Evolutionary conservation across 2,113 vertebrate genomes (phyloP), one percentile per base, ranked within the genome.

Genomic region (Conger conger): DNA sequence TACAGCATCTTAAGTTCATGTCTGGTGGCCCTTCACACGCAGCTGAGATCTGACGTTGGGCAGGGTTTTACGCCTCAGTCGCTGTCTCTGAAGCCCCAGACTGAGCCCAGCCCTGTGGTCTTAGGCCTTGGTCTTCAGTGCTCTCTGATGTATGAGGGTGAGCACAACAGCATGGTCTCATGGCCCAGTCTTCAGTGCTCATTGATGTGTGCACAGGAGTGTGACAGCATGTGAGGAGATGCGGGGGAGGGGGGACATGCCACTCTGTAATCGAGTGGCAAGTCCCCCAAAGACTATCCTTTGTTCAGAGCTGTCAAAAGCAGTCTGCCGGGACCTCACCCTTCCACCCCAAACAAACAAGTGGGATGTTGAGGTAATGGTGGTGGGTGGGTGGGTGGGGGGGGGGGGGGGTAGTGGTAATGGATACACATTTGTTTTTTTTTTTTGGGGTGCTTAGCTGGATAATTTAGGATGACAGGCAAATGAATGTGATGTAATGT

Each of bases 381-480:
- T 73, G 5, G n/a, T 60, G 20, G 45, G 33, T 13, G 57, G 23
- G 23, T 20, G n/a, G n/a, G n/a, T 16, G 54, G 3, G 18, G 23
- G 4, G 57, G 18, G 23, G 15, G 0, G 18, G 3, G 54, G 15
- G 23, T 63, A 27, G 17, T 20, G 57, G 50, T 82, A 82, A 82
- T 82, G 35, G 45, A 82, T 82, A 82, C 79, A 73, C 27, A 38
- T 80, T 80, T 80, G 45, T 82, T 54, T 82, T 82, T 53, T 82
- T 54, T 82, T 82, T 53, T 35, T 15, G 53, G 38, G 80, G 80
- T 82, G 50, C 45, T 82, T 82, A 57, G 53, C 50, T 17, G 80
- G 80, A 82, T 82, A 42, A 82, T 82, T 82, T 57, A 82, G 38
- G 80, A 57, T 60, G 80, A 57, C 80, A 82, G 30, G 35, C 2